Evolutionary conservation across 1,140 invertebrate genomes (phyloP), one percentile per base, ranked within the genome.

Genomic region (Lordiphosa clarofinis): DNA sequence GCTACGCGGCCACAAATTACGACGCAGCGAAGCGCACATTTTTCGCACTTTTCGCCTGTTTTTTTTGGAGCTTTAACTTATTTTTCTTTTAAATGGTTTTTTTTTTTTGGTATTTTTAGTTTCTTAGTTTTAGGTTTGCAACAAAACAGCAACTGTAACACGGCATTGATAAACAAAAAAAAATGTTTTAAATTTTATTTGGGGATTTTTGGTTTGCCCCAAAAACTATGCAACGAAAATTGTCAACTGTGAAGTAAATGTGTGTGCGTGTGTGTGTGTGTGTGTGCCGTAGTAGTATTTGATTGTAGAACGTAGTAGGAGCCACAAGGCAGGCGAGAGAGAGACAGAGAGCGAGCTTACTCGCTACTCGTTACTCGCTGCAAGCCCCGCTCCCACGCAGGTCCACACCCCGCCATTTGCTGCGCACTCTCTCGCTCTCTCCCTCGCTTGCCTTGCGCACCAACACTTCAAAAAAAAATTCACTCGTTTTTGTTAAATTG

Each of bases 1-100:
- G 78, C 78, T 78, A 49, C 60, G 69, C 55, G 81, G 75, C 76
- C 73, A 84, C 73, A 84, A 82, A 84, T 84, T 84, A 73, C 76
- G 76, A 65, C 72, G 76, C 73, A 76, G 35, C 56, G 76, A 66
- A 63, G 67, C 76, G 72, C 78, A 82, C 76, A 82, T 82, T 84
- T 56, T 76, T 67, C 43, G 55, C 55, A 73, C 65, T 62, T 49
- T 49, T 35, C 47, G 31, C 49, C 48, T 67, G 19, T 42, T 36
- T 57, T 52, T n/a, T n/a, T 50, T 33, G 21, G 21, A 24, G 40
- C 19, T 40, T 1, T 15, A 47, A 10, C 4, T 24, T 24, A 11
- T 38, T 24, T 53, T 56, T 56, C 7, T 40, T 57, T 9, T 44
- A 8, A 10, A 5, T 37, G 28, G 28, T 21, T 43, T 50, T 10